phyloP scores from a whole-genome alignment of 2,113 vertebrate genomes.

The Hemibagrus wyckioides region DNA sequence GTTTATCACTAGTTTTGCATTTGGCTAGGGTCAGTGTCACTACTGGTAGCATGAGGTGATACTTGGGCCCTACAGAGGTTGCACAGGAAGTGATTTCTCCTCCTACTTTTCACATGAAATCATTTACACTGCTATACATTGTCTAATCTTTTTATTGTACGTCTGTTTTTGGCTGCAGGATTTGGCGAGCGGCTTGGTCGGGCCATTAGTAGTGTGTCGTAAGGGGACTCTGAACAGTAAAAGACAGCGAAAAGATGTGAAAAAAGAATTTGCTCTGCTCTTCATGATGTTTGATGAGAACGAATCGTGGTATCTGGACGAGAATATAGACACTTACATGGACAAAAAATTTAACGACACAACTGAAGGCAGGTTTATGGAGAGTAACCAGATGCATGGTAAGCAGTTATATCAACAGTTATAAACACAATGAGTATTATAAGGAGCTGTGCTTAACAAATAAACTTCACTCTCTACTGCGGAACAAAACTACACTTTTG shows the following conservation, averaged over 20 bases:
- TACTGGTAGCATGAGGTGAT: too few species aligned
- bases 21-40: too few species aligned
- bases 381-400: constrained; percentile 92
- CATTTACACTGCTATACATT: neutral
- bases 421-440: neutral
- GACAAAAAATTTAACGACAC: constrained; percentile 59
- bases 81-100: too few species aligned
- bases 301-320: constrained; percentile 89
- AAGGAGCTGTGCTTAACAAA: neutral
- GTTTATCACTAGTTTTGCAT: too few species aligned
- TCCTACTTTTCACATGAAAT: neutral
- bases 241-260: constrained; percentile 78
- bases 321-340: constrained; percentile 85
- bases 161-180: constrained; percentile 75
- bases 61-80: too few species aligned
- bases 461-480: neutral
- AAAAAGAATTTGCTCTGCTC: constrained; percentile 89
- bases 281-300: constrained; percentile 95
- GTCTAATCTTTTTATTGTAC: neutral
- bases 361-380: constrained; percentile 72
- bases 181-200: constrained; percentile 88
- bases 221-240: constrained; percentile 74
- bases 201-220: constrained; percentile 88
- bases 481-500: neutral
- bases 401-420: constrained; percentile 39